Conservation (phyloP, 2,888 invertebrate species). For the Epinotia nisella region DNA sequence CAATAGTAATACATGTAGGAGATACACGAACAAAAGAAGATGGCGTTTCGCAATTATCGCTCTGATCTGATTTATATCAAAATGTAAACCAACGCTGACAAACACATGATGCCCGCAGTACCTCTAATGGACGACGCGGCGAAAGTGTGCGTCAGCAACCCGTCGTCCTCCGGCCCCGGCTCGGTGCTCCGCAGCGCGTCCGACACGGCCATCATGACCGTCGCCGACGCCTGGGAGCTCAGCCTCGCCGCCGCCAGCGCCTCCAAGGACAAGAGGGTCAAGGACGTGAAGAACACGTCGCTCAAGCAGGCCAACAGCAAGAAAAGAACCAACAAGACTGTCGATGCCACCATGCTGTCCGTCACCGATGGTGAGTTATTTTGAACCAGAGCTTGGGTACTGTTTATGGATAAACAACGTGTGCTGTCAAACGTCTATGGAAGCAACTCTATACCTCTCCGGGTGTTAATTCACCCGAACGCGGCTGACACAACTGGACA, state of each 20-base stretch:
- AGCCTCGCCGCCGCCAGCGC: constrained; percentile 94
- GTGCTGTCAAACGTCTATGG: too few relatives aligned
- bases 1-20: too few relatives aligned
- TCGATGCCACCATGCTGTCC: constrained; percentile 60
- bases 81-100: background rate
- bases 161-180: constrained; percentile 78
- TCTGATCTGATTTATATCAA: background rate
- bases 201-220: constrained; percentile 91
- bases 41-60: background rate
- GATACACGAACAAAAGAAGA: background rate
- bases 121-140: constrained; percentile 67
- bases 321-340: constrained; percentile 66
- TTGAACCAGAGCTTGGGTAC: too few relatives aligned
- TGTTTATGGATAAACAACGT: too few relatives aligned
- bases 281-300: constrained; percentile 90
- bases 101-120: constrained; percentile 52
- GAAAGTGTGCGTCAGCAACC: constrained; percentile 54
- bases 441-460: too few relatives aligned
- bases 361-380: constrained; percentile 63
- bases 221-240: constrained; percentile 91
- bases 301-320: constrained; percentile 74
- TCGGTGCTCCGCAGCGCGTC: constrained; percentile 87
- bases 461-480: too few relatives aligned
- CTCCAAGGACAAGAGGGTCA: constrained; percentile 94
- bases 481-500: too few relatives aligned